These are phyloP conservation scores for Lycocerus yunnanus DNA, from an alignment of 2,888 invertebrate genomes.

Conservation along the genomic window DNA sequence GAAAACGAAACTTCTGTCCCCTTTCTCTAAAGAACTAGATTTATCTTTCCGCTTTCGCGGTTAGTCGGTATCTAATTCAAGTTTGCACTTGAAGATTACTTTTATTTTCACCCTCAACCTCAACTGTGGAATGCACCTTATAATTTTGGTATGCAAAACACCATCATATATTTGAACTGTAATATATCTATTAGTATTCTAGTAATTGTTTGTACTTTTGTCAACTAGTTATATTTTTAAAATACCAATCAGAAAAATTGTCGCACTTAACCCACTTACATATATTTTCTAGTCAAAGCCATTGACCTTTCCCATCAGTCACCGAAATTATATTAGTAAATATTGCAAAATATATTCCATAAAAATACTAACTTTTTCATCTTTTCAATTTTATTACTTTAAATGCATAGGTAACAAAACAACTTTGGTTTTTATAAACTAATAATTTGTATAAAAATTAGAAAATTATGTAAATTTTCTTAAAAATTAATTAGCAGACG, in stretches of 20 bases:
- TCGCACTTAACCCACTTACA: conserved; percentile 38
- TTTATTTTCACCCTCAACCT: conserved; percentile 33
- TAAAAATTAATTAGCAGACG: not conserved
- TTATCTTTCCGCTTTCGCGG: conserved; percentile 38
- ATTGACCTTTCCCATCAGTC: conserved; percentile 29
- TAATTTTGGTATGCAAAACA: conserved; percentile 66
- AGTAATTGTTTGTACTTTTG: conserved; percentile 36
- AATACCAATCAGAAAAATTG: conserved; percentile 37
- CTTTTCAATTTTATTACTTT: not conserved
- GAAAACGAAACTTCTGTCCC: conserved; percentile 45
- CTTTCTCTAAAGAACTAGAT: conserved; percentile 42
- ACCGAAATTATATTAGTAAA: conserved; percentile 1
- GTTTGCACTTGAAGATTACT: conserved; percentile 25
- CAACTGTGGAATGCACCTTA: conserved; percentile 56
- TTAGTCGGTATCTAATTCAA: conserved; percentile 20
- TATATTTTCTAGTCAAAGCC: conserved; percentile 34
- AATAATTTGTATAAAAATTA: conserved; percentile 2
- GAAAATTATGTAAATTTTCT: not conserved
- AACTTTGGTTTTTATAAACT: not conserved
- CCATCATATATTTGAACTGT: conserved; percentile 30
- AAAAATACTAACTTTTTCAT: not conserved
- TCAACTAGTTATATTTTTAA: conserved; percentile 36
- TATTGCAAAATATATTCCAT: conserved; percentile 7
- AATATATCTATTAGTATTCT: conserved; percentile 41
- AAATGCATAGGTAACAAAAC: not conserved